phyloP scores from a whole-genome alignment of 2,888 invertebrate genomes.

The Caradrina kadenii region DNA sequence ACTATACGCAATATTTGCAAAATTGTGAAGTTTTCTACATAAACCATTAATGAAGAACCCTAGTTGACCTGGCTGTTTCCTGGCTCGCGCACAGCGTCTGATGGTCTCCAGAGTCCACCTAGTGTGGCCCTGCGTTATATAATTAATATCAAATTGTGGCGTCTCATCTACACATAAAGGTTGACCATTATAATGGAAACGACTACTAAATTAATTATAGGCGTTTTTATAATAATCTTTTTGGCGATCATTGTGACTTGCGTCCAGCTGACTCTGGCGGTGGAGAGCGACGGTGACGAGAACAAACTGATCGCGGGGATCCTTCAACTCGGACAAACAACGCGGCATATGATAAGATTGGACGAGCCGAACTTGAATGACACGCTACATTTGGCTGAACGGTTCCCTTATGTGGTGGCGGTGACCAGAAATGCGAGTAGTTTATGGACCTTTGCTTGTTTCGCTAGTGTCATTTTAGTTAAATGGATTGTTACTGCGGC shows the following conservation, averaged over 20 bases:
- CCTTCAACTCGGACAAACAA: too few species aligned
- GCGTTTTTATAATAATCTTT: background rate
- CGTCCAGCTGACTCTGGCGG: background rate
- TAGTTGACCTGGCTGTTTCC: too few species aligned
- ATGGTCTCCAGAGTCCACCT: too few species aligned
- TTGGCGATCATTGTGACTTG: background rate
- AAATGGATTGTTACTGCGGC: conserved; percentile 47
- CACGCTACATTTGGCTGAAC: background rate
- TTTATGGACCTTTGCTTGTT: conserved; percentile 44
- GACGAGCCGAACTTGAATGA: background rate
- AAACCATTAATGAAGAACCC: background rate
- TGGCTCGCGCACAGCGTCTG: too few species aligned
- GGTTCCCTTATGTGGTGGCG: conserved; percentile 45
- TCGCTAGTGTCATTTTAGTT: conserved; percentile 34
- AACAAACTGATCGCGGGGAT: too few species aligned
- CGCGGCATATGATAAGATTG: conserved; percentile 19
- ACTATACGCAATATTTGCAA: background rate
- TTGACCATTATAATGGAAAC: background rate
- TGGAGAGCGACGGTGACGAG: background rate
- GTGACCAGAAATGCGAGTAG: conserved; percentile 29
- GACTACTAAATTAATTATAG: background rate
- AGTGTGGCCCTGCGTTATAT: too few species aligned
- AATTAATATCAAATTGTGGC: too few species aligned
- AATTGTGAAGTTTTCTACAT: background rate
- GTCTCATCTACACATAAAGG: background rate